phyloP scores from a whole-genome alignment of 2,113 vertebrate genomes.

The Aldabrachelys gigantea region DNA sequence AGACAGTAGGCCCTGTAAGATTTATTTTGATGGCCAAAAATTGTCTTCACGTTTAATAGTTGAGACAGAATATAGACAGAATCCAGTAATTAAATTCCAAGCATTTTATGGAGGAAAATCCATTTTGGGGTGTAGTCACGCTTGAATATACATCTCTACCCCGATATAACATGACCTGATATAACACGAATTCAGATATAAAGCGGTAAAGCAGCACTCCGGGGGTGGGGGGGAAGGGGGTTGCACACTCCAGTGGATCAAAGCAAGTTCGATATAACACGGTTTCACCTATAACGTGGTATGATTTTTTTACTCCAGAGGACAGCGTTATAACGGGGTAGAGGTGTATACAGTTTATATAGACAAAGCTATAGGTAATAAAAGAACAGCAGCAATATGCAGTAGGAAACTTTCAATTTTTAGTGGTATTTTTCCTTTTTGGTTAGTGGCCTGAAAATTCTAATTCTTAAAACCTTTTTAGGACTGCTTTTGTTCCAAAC shows the following conservation, averaged over 20 bases:
- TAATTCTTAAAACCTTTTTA: neutral
- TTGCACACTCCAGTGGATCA: too few relatives aligned
- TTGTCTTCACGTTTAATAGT: neutral
- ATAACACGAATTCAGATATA: too few relatives aligned
- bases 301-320: too few relatives aligned
- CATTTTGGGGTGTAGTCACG: neutral
- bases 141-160: neutral
- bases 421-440: neutral
- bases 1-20: neutral
- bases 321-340: too few relatives aligned
- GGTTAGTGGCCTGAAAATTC: neutral
- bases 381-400: neutral
- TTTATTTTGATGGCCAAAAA: neutral
- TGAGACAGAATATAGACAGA: rapidly evolving
- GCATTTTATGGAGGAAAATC: neutral
- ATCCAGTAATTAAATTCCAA: neutral
- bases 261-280: too few relatives aligned
- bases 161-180: too few relatives aligned
- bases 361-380: neutral
- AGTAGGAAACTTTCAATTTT: neutral
- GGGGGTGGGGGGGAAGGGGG: too few relatives aligned
- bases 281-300: too few relatives aligned
- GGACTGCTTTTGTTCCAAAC: neutral
- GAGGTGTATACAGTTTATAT: neutral
- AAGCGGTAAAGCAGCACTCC: too few relatives aligned